Conservation (phyloP, 2,797 vertebrate genomes). For the Tenualosa ilisha region DNA sequence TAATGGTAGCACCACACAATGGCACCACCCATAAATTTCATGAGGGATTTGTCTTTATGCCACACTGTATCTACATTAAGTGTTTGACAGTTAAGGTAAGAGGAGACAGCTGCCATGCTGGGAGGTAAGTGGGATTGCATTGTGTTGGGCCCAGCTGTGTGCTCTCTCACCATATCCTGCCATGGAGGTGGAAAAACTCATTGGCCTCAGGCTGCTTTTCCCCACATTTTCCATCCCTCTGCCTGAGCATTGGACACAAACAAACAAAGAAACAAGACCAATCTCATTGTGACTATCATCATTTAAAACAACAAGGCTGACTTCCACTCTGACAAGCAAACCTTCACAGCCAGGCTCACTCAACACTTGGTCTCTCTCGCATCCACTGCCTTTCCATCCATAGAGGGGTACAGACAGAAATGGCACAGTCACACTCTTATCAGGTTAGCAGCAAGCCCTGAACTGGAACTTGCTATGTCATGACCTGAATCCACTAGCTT, state of each 20-base stretch:
- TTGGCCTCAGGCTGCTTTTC: slow-evolving; percentile 42
- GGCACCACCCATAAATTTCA: too few relatives aligned
- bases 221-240: slow-evolving; percentile 40
- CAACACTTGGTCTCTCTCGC: neutral
- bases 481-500: neutral
- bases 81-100: too few relatives aligned
- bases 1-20: too few relatives aligned
- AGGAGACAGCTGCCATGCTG: too few relatives aligned
- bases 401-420: neutral
- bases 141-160: neutral
- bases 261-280: slow-evolving; percentile 30
- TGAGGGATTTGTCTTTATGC: too few relatives aligned
- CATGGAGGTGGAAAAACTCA: slow-evolving; percentile 59
- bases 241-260: slow-evolving; percentile 49
- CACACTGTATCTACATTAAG: too few relatives aligned
- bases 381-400: neutral
- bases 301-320: neutral
- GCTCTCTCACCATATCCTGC: slow-evolving; percentile 59
- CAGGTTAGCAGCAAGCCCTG: neutral
- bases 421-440: neutral
- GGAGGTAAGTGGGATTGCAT: neutral
- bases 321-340: neutral
- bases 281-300: neutral
- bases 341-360: neutral
- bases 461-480: neutral